Evolutionary conservation across 30 jellyfish, hydroid and myxozoan species (phyloP), one percentile per base, ranked within the genome.

Genomic region (Phacellophora camtschatica): DNA sequence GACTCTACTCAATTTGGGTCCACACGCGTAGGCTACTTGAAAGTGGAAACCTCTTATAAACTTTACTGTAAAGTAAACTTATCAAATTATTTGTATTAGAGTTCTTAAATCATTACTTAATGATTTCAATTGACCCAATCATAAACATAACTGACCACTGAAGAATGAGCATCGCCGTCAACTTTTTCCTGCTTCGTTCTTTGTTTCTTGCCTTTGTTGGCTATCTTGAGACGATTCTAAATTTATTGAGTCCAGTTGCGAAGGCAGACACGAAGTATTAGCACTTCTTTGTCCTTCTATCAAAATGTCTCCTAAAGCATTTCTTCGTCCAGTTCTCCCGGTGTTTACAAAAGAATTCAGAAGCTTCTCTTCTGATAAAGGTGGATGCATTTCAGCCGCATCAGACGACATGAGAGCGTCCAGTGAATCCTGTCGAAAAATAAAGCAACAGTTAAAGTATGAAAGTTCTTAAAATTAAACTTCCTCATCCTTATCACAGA

Each of bases 251-350:
- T 59, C 96, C 43, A 85, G 74, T n/a, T 62, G 70, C 5, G 20
- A 67, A 15, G 96, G 96, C 41, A 85, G 70, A 15, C 67, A 80
- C n/a, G 88, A 64, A 1, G 90, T 74, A 64, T 42, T 48, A 0
- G 83, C 90, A 9, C 71, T 35, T 0, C 45, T 15, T 22, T 64
- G 68, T 23, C 81, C 80, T 25, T 73, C 89, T 10, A 18, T 57
- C 27, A 85, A 39, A 31, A 85, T 73, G 54, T 85, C 90, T 42
- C 85, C 90, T 86, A 85, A 18, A 12, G 96, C 96, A 53, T 85
- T 85, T 19, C 96, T 22, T 45, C 96, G 42, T 5, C 96, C 96
- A 22, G 96, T 57, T 48, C 96, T 51, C 36, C 96, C 96, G 39
- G 77, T 85, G 69, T 37, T 74, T 22, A 85, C 82, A 64, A 85